Percentiles rank a stretch among this genome's conserved stretches.
These are phyloP conservation scores for Crotalus horridus DNA, from an alignment of 2,113 vertebrate species.

Conservation along the genomic window DNA sequence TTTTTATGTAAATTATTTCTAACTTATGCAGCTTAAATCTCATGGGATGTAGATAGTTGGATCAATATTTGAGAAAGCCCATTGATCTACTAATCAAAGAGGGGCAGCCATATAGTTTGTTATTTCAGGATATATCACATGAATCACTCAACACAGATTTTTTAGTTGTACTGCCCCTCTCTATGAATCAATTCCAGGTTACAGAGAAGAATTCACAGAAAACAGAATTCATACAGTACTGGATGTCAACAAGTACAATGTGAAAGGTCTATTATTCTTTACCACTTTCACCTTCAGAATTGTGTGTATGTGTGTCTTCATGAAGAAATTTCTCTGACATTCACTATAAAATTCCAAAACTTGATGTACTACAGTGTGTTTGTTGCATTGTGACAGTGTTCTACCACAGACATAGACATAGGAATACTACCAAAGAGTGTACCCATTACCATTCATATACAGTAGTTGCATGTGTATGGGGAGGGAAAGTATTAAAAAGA, in stretches of 20 bases:
- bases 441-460: not conserved
- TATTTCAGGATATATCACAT: not conserved
- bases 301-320: not conserved
- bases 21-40: not conserved
- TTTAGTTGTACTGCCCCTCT: not conserved
- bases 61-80: not conserved
- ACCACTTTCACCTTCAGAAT: not conserved
- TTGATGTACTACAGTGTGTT: not conserved
- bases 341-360: not conserved
- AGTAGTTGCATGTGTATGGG: not conserved
- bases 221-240: not conserved
- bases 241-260: not conserved
- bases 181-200: not conserved
- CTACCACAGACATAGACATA: not conserved
- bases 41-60: not conserved
- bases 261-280: not conserved
- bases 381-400: not conserved
- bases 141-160: not conserved
- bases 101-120: not conserved
- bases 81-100: not conserved
- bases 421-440: not conserved
- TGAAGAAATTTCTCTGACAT: not conserved
- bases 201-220: not conserved
- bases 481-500: not conserved
- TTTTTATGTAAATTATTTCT: not conserved